Base-by-base conservation (phyloP, 2,797 vertebrate species). In the Myotis planiceps region DNA sequence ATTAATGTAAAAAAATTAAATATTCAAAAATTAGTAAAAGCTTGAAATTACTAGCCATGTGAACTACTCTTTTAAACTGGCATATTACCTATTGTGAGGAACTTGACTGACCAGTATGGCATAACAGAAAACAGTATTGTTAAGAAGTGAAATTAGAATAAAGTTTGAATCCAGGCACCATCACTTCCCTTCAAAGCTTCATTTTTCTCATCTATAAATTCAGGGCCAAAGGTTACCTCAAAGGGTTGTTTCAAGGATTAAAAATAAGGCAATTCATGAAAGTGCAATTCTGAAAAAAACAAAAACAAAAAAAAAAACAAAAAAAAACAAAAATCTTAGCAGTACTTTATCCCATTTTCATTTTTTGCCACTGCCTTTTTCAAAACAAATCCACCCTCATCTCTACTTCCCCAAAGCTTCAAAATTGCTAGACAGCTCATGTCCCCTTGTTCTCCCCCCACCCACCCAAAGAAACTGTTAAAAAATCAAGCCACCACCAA, bases 221-320 rank as follows among this genome's bases (percentile, higher is more conserved):
- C 74, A 76, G 21, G 80, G 15, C 69, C 65, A 89, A 86, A 2
- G 84, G 18, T n/a, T 86, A 85, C 47, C 63, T 88, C 58, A 89
- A 82, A 72, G 27, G 4, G 9, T 16, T 88, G 21, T 81, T 94
- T 72, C 47, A 92, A 89, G 3, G 60, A 88, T 76, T 93, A 81
- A 96, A 81, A 96, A 53, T 66, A 90, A 84, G 13, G 49, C 9
- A 94, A 79, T 65, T 90, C n/a, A 93, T 66, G 37, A 82, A 94
- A 74, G 13, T 76, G 27, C 5, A 68, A 45, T 68, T 79, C 39
- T 60, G 5, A 5, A n/a, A 60, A 66, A 39, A 42, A 42, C 42
- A 42, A 42, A 42, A 9, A 42, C 9, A 42, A 65, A 87, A 37
- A 65, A 87, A 37, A 65, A 25, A 47, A 49, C 4, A 18, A 49